Conservation (phyloP, 2,797 vertebrate genomes). For the Pseudochaenichthys georgianus region DNA sequence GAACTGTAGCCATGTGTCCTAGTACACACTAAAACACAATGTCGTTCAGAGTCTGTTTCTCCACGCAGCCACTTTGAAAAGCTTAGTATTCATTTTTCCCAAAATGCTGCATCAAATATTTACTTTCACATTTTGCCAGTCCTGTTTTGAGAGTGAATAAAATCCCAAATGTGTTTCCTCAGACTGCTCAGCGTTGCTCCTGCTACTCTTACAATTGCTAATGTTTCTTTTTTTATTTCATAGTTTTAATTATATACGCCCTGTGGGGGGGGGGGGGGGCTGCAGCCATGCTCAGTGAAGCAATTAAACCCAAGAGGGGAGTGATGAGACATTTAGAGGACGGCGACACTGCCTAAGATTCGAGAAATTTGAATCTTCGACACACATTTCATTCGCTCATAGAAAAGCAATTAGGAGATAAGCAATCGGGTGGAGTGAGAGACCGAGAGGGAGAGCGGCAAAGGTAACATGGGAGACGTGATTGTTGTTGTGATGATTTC, state of each 20-base stretch:
- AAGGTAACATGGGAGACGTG: constrained; percentile 36
- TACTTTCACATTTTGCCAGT: constrained; percentile 5
- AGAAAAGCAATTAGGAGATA: constrained; percentile 73
- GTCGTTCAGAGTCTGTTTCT: background rate
- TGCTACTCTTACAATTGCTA: constrained; percentile 45
- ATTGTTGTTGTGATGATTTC: constrained; percentile 51
- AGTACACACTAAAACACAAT: background rate
- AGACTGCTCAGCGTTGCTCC: constrained; percentile 32
- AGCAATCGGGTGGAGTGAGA: constrained; percentile 55
- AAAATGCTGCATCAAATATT: background rate
- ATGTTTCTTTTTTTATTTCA: constrained; percentile 59
- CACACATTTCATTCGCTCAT: constrained; percentile 63
- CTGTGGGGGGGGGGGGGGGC: constrained; percentile 17
- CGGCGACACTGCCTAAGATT: constrained; percentile 57
- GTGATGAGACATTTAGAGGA: constrained; percentile 74
- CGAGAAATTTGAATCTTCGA: constrained; percentile 22
- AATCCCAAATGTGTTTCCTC: background rate
- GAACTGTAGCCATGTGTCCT: background rate
- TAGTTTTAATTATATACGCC: constrained; percentile 66
- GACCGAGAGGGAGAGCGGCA: constrained; percentile 19
- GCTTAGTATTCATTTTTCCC: background rate
- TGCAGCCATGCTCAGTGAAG: constrained; percentile 42
- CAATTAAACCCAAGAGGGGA: constrained; percentile 61
- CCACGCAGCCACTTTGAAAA: background rate
- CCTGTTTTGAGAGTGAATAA: background rate